A percentile compares a stretch with the other conserved stretches of the same genome.
Evolutionary conservation across 2,113 vertebrate genomes (phyloP).

Genomic region (Dicaeum eximium): DNA sequence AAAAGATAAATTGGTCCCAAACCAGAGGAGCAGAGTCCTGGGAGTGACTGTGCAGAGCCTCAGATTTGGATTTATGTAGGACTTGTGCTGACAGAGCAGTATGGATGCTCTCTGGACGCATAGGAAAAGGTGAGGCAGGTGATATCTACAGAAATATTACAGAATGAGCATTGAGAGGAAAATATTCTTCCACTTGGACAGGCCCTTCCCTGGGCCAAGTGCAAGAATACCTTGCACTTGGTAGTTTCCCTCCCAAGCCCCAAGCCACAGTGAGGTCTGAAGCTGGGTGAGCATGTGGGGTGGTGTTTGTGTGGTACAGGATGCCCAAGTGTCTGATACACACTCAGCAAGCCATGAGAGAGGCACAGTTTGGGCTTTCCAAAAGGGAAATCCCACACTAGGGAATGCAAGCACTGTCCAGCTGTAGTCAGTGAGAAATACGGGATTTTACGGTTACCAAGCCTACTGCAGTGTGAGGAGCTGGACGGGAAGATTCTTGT

Average conservation of each 20-base stretch:
- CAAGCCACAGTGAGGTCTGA: neutral
- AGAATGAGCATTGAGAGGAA: neutral
- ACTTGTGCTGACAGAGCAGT: neutral
- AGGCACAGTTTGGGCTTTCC: neutral
- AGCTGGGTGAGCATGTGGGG: neutral
- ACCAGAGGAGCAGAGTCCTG: neutral
- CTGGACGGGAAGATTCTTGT: neutral
- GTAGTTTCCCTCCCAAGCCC: neutral
- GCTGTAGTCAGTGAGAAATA: neutral
- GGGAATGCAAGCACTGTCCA: neutral
- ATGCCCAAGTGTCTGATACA: neutral
- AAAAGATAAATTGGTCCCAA: neutral
- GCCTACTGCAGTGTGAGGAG: neutral
- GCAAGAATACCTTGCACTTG: no score
- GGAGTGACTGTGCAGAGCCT: neutral
- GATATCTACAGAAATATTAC: neutral
- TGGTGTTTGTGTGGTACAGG: neutral
- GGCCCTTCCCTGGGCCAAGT: no score
- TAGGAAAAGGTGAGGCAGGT: neutral
- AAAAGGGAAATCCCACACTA: neutral
- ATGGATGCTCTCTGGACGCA: neutral
- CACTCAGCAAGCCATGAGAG: neutral
- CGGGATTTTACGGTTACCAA: accelerated
- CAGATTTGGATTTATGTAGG: neutral
- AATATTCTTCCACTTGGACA: neutral